Base-by-base conservation (phyloP, 2,113 vertebrate genomes). In the Sakesphorus luctuosus region DNA sequence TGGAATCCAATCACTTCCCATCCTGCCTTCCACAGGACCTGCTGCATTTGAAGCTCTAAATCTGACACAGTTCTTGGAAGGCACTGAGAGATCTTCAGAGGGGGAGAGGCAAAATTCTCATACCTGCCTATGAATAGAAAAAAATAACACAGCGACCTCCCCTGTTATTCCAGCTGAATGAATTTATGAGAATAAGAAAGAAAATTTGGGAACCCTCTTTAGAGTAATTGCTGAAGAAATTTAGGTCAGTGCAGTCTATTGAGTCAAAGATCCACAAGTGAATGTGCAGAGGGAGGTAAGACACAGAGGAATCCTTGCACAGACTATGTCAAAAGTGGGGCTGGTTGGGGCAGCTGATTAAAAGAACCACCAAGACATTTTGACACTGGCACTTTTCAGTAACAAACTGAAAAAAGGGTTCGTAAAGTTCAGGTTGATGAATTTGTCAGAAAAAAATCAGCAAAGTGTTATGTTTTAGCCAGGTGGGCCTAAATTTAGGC, bases 361-460 rank as follows among this genome's bases (percentile, higher is more conserved):
- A 74, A n/a, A 76, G 62, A 47, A 87, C 87, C 87, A 81, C 61
- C 81, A 89, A 93, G 76, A 81, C 38, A 8, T 96, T 89, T 87
- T 86, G 52, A 33, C 29, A 16, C 56, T 44, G 62, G 50, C 18
- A 17, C n/a, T 36, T 71, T 87, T 71, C 56, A 59, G 38, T 49
- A 59, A 33, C 52, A 50, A 87, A 35, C 26, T 40, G 38, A 40
- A 56, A 67, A 76, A 62, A 46, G 25, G 12, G 10, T 40, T 78
- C 63, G 26, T 67, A 84, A 82, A 75, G 40, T 71, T 75, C 20
- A 25, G 10, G 28, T 33, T 68, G 53, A 18, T 38, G 38, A 25
- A n/a, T 23, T 36, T 17, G 7, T 67, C 84, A 43, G 44, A 59
- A 66, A 65, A 68, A 77, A 62, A n/a, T 35, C 8, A 40, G 40